Evolutionary conservation across 2,113 vertebrate genomes (phyloP).

Genomic region (Varanus salvator): DNA sequence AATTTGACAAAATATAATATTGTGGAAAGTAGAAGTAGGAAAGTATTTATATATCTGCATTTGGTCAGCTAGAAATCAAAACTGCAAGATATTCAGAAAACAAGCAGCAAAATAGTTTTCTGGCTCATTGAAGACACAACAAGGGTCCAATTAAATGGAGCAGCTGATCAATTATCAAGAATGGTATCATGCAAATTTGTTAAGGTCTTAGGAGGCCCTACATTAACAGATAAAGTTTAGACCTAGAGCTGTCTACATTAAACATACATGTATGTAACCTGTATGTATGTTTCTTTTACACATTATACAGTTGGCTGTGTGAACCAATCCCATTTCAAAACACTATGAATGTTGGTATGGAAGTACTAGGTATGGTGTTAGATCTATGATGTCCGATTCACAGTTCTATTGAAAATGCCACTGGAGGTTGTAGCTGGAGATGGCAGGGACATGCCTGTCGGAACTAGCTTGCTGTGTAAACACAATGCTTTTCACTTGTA

Average conservation of each 20-base stretch:
- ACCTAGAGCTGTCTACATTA: not conserved
- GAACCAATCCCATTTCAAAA: not conserved
- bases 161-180: not conserved
- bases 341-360: not conserved
- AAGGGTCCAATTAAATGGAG: not conserved
- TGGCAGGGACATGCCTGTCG: not conserved
- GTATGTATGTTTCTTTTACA: not conserved
- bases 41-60: not conserved
- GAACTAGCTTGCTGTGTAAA: not conserved
- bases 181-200: not conserved
- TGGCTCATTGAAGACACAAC: not conserved
- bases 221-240: not conserved
- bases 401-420: not conserved
- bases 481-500: not conserved
- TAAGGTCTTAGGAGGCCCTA: not conserved
- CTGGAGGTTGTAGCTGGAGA: not conserved
- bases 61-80: not conserved
- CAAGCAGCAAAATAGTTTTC: not conserved
- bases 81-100: not conserved
- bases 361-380: not conserved
- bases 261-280: not conserved
- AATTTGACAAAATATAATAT: not conserved
- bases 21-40: not conserved
- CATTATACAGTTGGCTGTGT: not conserved
- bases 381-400: not conserved